Evolutionary conservation across 1,140 invertebrate genomes (phyloP), one percentile per base, ranked within the genome.

Genomic region (Sycophila sp.): DNA sequence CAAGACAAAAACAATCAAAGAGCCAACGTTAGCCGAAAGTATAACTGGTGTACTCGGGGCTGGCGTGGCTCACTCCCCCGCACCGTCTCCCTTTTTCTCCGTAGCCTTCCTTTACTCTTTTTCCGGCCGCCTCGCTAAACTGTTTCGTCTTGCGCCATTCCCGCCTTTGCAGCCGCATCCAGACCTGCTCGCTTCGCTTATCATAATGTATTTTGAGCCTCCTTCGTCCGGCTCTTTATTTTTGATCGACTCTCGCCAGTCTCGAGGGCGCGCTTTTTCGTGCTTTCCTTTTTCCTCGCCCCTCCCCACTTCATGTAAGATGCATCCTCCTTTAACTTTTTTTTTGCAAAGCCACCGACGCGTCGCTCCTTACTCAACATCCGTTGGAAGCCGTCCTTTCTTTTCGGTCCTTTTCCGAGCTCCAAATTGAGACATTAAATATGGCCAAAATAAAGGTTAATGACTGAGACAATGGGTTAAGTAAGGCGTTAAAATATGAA

Each of bases 161-260:
- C 30, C 66, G 11, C 13, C n/a, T 58, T 34, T 42, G 34, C 34
- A 56, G 55, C 56, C 24, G 45, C 34, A 13, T 2, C 36, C 28
- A 28, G 15, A 17, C 40, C 58, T 47, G 5, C 40, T 47, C 53
- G 69, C 62, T 65, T n/a, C 62, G 62, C 69, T 71, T 71, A 71
- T 71, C 69, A 66, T 71, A 65, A 65, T 71, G 56, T 71, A 71
- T 71, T 71, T 71, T 49, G 2, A 55, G 38, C 45, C 59, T 53
- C 55, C 47, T 22, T 42, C n/a, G n/a, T n/a, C n/a, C n/a, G 38
- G 10, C 49, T 65, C 69, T 71, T 71, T 71, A 71, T 71, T 71
- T 59, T 59, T 65, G 53, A 71, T 71, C 55, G 69, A 66, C 69
- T 55, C 8, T 19, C 8, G 53, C 36, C n/a, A n/a, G 4, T 36